A percentile compares a stretch with the other conserved stretches of the same genome.
Evolutionary conservation across 2,888 invertebrate genomes (phyloP).

Genomic region (Syrista parreyssii): DNA sequence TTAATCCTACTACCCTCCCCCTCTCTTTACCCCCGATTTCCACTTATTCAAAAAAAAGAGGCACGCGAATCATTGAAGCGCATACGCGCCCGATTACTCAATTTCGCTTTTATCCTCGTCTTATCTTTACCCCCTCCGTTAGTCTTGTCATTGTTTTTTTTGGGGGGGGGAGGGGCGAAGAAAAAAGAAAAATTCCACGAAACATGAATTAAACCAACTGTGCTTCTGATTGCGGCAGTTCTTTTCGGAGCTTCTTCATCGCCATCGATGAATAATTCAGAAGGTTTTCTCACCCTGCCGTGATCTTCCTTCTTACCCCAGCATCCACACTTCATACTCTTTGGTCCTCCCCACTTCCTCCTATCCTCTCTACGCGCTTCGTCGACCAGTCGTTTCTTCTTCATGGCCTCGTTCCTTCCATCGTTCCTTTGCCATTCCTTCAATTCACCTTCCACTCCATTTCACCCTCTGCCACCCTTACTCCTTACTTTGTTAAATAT

Average conservation of each 20-base stretch:
- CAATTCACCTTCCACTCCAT: slow-evolving; percentile 26
- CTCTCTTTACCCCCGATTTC: not conserved
- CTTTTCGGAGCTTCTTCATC: slow-evolving; percentile 28
- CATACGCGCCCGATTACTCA: slow-evolving; percentile 37
- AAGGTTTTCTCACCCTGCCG: slow-evolving; percentile 21
- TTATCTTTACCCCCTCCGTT: not conserved
- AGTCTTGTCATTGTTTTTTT: not conserved
- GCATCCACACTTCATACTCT: not conserved
- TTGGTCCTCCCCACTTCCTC: not conserved
- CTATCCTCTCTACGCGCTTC: not conserved
- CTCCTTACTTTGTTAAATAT: slow-evolving; percentile 32
- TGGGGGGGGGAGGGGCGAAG: not conserved
- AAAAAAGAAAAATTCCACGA: slow-evolving; percentile 26
- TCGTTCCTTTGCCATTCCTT: slow-evolving; percentile 13
- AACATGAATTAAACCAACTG: slow-evolving; percentile 44
- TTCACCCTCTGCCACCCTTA: slow-evolving; percentile 19
- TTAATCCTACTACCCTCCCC: no score
- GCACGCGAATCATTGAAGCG: slow-evolving; percentile 7
- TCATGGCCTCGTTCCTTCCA: slow-evolving; percentile 15
- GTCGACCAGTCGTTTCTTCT: not conserved
- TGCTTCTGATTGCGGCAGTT: slow-evolving; percentile 41
- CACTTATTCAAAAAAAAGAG: slow-evolving; percentile 10
- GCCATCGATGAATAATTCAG: slow-evolving; percentile 29
- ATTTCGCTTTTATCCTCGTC: slow-evolving; percentile 26
- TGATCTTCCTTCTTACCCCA: slow-evolving; percentile 5